A percentile compares a stretch with the other conserved stretches of the same genome.
Conservation (phyloP, 2,113 vertebrate species). For the Syngnathus typhle region DNA sequence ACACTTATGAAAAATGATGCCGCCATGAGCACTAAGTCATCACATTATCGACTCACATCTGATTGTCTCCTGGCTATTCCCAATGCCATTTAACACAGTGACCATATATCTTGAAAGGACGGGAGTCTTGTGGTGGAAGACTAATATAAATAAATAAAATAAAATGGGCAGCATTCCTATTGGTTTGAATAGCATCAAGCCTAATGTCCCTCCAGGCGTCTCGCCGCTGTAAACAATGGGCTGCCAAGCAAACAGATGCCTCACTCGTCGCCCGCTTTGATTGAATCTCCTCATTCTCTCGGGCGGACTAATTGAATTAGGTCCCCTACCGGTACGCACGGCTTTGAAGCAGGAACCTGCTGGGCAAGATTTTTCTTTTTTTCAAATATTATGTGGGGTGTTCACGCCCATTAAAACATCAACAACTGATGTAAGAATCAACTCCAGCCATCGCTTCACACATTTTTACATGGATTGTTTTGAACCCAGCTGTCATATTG, state of each 20-base stretch:
- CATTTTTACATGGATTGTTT: not conserved
- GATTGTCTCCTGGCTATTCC: conserved; percentile 9
- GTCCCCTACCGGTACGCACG: conserved; percentile 22
- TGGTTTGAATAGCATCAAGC: conserved; percentile 41
- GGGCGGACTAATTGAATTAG: conserved; percentile 51
- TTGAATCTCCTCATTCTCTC: conserved; percentile 39
- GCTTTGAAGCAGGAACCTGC: conserved; percentile 8
- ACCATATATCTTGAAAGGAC: conserved; percentile 26
- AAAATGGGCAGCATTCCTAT: conserved; percentile 29
- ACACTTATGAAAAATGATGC: not conserved
- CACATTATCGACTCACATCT: conserved; percentile 17
- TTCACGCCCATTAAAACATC: conserved; percentile 39
- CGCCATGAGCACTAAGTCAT: conserved; percentile 1
- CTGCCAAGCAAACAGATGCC: conserved; percentile 44
- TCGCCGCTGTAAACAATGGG: conserved; percentile 43
- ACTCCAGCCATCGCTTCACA: not conserved
- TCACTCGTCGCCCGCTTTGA: conserved; percentile 41
- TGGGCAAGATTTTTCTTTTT: too few species aligned
- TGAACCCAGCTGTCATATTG: not conserved
- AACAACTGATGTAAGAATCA: not conserved
- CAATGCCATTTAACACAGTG: conserved; percentile 19
- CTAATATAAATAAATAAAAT: too few species aligned
- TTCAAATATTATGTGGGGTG: conserved; percentile 33
- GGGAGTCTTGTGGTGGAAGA: conserved; percentile 20
- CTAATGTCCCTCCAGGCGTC: conserved; percentile 33